Percentiles rank a stretch among this genome's conserved stretches.
Evolutionary conservation across 2,888 invertebrate species (phyloP).

Genomic region (Tiliacea citrago): DNA sequence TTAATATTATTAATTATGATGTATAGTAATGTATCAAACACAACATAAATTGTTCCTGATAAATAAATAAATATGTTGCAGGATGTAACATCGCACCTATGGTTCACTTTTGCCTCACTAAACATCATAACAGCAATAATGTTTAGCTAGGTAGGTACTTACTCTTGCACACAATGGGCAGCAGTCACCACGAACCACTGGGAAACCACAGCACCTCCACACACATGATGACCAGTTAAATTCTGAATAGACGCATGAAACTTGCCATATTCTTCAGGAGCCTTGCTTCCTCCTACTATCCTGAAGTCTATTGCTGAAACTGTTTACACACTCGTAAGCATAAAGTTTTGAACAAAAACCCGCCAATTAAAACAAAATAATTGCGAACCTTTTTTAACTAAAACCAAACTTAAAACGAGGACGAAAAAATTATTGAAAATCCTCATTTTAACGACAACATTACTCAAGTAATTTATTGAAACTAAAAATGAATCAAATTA

Average conservation of each 20-base stretch:
- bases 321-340: slow-evolving; percentile 35
- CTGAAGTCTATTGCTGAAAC: slow-evolving; percentile 71
- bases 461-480: slow-evolving; percentile 23
- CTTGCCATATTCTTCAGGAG: slow-evolving; percentile 76
- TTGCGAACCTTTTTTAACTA: slow-evolving; percentile 37
- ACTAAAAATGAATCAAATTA: slow-evolving; percentile 43
- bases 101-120: not conserved
- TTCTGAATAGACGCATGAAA: slow-evolving; percentile 86
- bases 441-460: slow-evolving; percentile 41
- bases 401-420: slow-evolving; percentile 22
- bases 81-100: too few relatives aligned
- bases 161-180: slow-evolving; percentile 85
- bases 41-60: too few relatives aligned
- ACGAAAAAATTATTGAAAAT: slow-evolving; percentile 17
- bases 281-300: slow-evolving; percentile 81
- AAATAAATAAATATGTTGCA: too few relatives aligned
- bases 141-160: slow-evolving; percentile 41
- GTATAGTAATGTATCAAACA: too few relatives aligned
- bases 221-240: slow-evolving; percentile 81
- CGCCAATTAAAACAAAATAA: not conserved
- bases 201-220: slow-evolving; percentile 85
- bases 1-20: too few relatives aligned
- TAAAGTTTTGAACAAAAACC: not conserved
- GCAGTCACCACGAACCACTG: slow-evolving; percentile 80
- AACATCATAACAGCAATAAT: too few relatives aligned